A percentile compares a stretch with the other conserved stretches of the same genome.
Conservation (phyloP, 2,113 vertebrate genomes). For the Gavialis gangeticus region DNA sequence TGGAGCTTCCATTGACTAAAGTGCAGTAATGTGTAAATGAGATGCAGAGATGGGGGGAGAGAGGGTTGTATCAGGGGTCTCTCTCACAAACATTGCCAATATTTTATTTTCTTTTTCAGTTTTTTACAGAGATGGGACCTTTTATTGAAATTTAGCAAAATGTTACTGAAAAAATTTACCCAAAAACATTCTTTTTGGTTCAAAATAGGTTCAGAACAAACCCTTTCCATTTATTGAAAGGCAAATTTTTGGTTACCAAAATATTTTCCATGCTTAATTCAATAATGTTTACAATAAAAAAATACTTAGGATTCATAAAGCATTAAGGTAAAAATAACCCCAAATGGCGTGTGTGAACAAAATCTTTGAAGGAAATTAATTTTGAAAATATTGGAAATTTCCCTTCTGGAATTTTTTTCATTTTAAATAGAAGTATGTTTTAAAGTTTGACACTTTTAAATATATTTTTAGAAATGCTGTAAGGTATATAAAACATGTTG, state of each 20-base stretch:
- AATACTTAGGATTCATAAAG: no score
- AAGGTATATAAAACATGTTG: no score
- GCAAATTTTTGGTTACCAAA: not conserved
- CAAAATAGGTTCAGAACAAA: not conserved
- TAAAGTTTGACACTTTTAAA: no score
- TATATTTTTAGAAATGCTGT: no score
- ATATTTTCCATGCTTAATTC: not conserved
- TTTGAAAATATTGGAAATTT: no score
- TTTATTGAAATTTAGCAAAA: not conserved
- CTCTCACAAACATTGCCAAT: not conserved
- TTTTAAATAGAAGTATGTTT: no score
- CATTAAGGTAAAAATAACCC: not conserved
- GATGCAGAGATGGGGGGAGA: no score
- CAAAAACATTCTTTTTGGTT: not conserved
- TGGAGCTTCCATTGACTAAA: no score
- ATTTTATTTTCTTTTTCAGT: not conserved
- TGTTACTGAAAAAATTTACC: accelerated
- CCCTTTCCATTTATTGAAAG: not conserved
- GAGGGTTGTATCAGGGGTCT: no score
- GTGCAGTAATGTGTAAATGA: no score
- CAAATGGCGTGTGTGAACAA: not conserved
- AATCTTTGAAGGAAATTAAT: not conserved
- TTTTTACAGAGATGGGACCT: not conserved
- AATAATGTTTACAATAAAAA: not conserved
- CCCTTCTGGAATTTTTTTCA: no score